Evolutionary conservation across 2,113 vertebrate genomes (phyloP).

Genomic region (Raja brachyura): DNA sequence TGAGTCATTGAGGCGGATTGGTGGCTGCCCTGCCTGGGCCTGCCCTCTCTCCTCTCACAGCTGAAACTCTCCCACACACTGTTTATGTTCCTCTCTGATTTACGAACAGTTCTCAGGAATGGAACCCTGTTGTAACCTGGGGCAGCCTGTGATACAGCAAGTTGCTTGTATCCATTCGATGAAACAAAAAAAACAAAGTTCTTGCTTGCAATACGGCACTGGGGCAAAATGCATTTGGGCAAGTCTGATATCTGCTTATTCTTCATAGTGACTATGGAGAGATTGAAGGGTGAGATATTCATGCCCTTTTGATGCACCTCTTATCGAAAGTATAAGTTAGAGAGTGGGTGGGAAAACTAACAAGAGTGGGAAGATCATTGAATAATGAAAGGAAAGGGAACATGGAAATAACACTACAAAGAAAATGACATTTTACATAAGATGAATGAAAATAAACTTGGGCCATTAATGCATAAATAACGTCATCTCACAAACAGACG

Average conservation of each 20-base stretch:
- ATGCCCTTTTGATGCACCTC: neutral
- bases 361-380: neutral
- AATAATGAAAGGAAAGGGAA: neutral
- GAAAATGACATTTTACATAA: neutral
- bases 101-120: no score
- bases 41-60: no score
- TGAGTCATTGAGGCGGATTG: no score
- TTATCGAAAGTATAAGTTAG: neutral
- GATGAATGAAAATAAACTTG: neutral
- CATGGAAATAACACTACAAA: neutral
- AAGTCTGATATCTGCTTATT: neutral
- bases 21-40: no score
- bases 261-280: neutral
- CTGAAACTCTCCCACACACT: no score
- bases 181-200: neutral
- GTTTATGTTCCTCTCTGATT: no score
- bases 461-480: neutral
- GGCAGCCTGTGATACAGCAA: neutral
- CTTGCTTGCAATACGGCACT: neutral
- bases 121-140: no score
- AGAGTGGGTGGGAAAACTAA: neutral
- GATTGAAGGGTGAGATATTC: neutral
- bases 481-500: neutral
- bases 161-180: neutral
- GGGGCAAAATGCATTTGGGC: neutral